These are phyloP conservation scores for Drosophila merina DNA, from an alignment of 2,888 invertebrate genomes.

Conservation along the genomic window DNA sequence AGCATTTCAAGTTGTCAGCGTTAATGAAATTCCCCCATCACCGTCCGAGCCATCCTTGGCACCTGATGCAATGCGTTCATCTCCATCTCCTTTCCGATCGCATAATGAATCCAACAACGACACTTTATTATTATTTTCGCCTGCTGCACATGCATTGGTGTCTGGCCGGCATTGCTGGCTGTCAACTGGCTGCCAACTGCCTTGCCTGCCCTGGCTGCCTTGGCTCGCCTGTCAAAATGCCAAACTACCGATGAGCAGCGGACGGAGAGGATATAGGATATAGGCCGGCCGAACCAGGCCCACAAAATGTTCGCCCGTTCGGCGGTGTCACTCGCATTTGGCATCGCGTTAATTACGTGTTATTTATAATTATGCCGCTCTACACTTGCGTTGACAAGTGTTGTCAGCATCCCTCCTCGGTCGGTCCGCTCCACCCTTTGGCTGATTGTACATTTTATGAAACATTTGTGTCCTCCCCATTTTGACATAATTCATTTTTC, in stretches of 20 bases:
- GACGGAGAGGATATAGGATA: slow-evolving; percentile 17
- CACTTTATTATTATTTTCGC: slow-evolving; percentile 67
- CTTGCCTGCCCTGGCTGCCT: slow-evolving; percentile 46
- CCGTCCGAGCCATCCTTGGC: slow-evolving; percentile 1
- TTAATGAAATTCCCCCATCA: slow-evolving; percentile 75
- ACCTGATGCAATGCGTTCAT: slow-evolving; percentile 1
- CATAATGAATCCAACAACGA: slow-evolving; percentile 74
- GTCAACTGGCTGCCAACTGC: slow-evolving; percentile 50
- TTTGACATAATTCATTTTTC: slow-evolving; percentile 51
- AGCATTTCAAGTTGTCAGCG: slow-evolving; percentile 83
- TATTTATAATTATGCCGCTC: slow-evolving; percentile 78
- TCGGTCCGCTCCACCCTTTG: not conserved
- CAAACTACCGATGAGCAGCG: slow-evolving; percentile 16
- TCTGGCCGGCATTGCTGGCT: slow-evolving; percentile 54
- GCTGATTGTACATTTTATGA: slow-evolving; percentile 16
- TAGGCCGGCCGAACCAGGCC: slow-evolving; percentile 19
- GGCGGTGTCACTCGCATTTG: slow-evolving; percentile 77
- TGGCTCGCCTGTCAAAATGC: slow-evolving; percentile 52
- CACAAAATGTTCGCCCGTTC: slow-evolving; percentile 38
- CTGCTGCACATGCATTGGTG: slow-evolving; percentile 45
- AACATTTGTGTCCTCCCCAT: slow-evolving; percentile 18
- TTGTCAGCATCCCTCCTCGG: slow-evolving; percentile 58
- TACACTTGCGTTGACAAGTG: slow-evolving; percentile 76
- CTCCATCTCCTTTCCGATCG: slow-evolving; percentile 5
- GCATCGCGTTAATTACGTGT: slow-evolving; percentile 77